Evolutionary conservation across 2,797 vertebrate species (phyloP).

Genomic region (Hemitrygon akajei): DNA sequence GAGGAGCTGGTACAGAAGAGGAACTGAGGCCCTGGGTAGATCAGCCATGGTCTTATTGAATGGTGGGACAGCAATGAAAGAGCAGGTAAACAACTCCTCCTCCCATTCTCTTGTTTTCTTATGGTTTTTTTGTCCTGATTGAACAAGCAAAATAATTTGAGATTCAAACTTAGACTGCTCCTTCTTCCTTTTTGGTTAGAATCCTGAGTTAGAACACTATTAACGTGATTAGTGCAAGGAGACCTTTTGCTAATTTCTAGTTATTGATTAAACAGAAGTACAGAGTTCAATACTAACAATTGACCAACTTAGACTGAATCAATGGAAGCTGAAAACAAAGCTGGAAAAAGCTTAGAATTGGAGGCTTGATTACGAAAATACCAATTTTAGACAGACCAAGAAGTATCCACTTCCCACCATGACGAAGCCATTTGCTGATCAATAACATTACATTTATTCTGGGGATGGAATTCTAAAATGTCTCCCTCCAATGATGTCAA

Average conservation of each 20-base stretch:
- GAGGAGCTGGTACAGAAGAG: too few relatives aligned
- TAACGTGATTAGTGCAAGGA: background rate
- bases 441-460: background rate
- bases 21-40: too few relatives aligned
- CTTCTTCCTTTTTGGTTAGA: background rate
- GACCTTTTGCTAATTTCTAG: background rate
- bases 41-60: too few relatives aligned
- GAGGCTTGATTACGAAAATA: conserved; percentile 13
- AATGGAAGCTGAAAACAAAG: conserved; percentile 2
- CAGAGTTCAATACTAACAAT: background rate
- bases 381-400: background rate
- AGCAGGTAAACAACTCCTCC: too few relatives aligned
- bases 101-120: too few relatives aligned
- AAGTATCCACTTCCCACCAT: background rate
- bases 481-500: background rate
- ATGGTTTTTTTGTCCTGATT: background rate
- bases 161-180: background rate
- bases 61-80: too few relatives aligned
- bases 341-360: background rate
- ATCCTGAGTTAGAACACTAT: background rate
- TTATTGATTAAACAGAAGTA: conserved; percentile 3
- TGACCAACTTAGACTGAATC: background rate
- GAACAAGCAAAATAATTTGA: background rate
- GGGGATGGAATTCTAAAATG: background rate
- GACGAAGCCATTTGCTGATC: background rate